Percentiles rank a stretch among this genome's conserved stretches.
Conservation (phyloP, 2,797 vertebrate species). For the Enteromius thamalakanensis region DNA sequence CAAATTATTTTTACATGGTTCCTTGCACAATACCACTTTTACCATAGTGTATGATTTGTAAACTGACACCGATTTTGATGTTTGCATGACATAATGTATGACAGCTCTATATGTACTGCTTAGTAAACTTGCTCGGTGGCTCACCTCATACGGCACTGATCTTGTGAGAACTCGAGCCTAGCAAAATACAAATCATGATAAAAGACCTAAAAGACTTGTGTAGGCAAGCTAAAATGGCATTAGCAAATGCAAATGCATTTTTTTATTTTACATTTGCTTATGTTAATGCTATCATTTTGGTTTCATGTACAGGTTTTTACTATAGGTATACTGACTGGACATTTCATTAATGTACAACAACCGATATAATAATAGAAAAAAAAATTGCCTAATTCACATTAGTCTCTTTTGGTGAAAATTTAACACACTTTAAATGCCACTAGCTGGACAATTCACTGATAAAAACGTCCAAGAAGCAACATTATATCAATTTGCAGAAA, state of each 20-base stretch:
- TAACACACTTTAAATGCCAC: not conserved
- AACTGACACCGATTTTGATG: too few species aligned
- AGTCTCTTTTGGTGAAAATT: too few species aligned
- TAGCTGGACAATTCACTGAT: not conserved
- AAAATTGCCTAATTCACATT: not conserved
- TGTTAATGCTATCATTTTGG: not conserved
- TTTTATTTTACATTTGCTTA: not conserved
- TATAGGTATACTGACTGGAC: not conserved
- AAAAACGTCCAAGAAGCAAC: not conserved
- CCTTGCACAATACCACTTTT: too few species aligned
- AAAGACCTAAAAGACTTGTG: not conserved
- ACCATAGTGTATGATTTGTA: too few species aligned
- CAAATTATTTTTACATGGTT: too few species aligned
- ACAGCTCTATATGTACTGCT: too few species aligned
- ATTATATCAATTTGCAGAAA: not conserved
- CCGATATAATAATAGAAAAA: not conserved
- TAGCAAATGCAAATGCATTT: not conserved
- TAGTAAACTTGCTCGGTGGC: too few species aligned
- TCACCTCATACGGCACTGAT: too few species aligned
- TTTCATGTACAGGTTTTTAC: not conserved
- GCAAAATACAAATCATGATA: too few species aligned
- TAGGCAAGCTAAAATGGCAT: not conserved
- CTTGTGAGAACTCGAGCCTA: too few species aligned
- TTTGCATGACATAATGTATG: too few species aligned
- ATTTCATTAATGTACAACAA: not conserved